Evolutionary conservation across 1,140 invertebrate species (phyloP).

Genomic region (Protaetia brevitarsis): DNA sequence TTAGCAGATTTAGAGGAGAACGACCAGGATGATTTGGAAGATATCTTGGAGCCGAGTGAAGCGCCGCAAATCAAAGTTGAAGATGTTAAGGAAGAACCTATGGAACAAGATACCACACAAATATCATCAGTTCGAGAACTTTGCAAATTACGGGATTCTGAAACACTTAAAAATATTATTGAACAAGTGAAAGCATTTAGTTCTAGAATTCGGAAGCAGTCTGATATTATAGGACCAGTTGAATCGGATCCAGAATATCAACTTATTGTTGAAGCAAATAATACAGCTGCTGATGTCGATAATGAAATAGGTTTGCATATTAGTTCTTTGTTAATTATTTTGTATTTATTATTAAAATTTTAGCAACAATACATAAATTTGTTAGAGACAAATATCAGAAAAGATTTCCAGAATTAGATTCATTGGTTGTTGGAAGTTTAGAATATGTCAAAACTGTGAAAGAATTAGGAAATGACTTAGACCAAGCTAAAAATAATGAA

Average conservation of each 20-base stretch:
- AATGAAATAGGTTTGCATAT: slow-evolving; percentile 81
- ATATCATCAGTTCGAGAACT: slow-evolving; percentile 76
- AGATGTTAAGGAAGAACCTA: slow-evolving; percentile 54
- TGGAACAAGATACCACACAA: slow-evolving; percentile 68
- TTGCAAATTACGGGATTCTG: slow-evolving; percentile 81
- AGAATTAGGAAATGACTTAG: slow-evolving; percentile 95
- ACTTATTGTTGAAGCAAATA: slow-evolving; percentile 95
- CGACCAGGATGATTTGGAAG: slow-evolving; percentile 63
- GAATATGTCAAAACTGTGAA: slow-evolving; percentile 95
- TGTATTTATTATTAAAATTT: slow-evolving; percentile 42
- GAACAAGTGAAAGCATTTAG: slow-evolving; percentile 74
- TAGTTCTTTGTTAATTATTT: slow-evolving; percentile 13
- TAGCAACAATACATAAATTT: slow-evolving; percentile 92
- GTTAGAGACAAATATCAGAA: slow-evolving; percentile 96
- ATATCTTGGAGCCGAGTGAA: slow-evolving; percentile 53
- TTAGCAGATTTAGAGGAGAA: slow-evolving; percentile 93
- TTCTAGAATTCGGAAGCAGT: slow-evolving; percentile 62
- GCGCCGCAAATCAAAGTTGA: slow-evolving; percentile 42
- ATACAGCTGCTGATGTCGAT: slow-evolving; percentile 92
- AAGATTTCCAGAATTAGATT: slow-evolving; percentile 97
- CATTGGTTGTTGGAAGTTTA: slow-evolving; percentile 85
- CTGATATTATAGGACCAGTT: slow-evolving; percentile 83
- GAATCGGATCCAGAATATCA: slow-evolving; percentile 96
- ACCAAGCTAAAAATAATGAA: slow-evolving; percentile 96
- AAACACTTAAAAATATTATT: slow-evolving; percentile 70